Percentiles rank a stretch among this genome's conserved stretches.
These are phyloP conservation scores for Melopsittacus undulatus DNA, from an alignment of 2,797 vertebrate genomes.

Conservation along the genomic window DNA sequence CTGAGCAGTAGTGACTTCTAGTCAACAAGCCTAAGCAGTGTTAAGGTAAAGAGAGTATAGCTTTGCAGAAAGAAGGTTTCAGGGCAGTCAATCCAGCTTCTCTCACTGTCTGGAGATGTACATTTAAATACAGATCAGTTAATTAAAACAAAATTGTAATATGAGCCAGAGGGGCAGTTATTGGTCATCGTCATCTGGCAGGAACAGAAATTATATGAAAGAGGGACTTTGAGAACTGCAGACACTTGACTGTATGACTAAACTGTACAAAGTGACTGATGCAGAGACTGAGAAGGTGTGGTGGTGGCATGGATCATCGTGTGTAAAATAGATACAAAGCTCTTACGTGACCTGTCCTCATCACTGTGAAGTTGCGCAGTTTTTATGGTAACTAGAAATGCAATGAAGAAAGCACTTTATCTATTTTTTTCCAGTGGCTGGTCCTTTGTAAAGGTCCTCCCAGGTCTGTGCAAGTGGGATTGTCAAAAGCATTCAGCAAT, in stretches of 20 bases:
- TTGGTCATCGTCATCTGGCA: background rate
- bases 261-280: background rate
- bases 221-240: background rate
- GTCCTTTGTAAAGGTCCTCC: background rate
- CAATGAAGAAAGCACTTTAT: background rate
- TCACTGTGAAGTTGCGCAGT: background rate
- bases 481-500: background rate
- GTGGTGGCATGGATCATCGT: background rate
- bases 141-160: background rate
- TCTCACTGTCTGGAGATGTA: background rate
- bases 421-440: background rate
- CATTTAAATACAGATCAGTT: background rate
- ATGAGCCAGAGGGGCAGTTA: background rate
- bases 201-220: background rate
- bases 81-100: background rate
- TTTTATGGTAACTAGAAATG: background rate
- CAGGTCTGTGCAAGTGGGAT: background rate
- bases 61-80: background rate
- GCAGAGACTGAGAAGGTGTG: background rate
- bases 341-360: background rate
- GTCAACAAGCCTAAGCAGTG: background rate
- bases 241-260: background rate
- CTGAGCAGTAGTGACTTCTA: background rate
- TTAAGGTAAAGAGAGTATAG: background rate
- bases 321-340: background rate